Evolutionary conservation across 2,888 invertebrate genomes (phyloP), one percentile per base, ranked within the genome.

Genomic region (Ochropleura plecta): DNA sequence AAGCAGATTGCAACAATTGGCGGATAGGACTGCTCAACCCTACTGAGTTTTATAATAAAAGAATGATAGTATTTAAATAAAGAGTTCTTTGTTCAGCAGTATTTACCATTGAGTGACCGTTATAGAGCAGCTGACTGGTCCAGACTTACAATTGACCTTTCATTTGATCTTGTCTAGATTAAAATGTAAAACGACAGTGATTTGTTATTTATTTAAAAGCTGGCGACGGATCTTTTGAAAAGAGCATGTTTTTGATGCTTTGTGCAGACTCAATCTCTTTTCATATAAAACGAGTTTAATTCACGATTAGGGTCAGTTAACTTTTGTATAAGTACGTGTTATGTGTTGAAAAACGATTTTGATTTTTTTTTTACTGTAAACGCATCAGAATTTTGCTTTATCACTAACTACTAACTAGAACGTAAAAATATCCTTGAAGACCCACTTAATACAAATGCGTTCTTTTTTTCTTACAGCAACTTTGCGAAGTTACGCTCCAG

Each of bases 31-130:
- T 9, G 49, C 18, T 63, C 14, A 12, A 42, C 76, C 65, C 49
- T n/a, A 30, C 8, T 49, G 16, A 20, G 16, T 44, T 18, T 20
- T 51, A 6, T 16, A n/a, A 55, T 44, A 63, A 49, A 75, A 51
- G 16, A 65, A 76, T 14, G 40, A 53, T 46, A 12, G 5, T n/a
- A 14, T 46, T 62, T n/a, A 62, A 20, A 18, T 16, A 42, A 78
- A n/a, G 0, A 44, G 1, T 9, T 44, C 8, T 62, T 53, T 48
- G 30, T 76, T 62, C 60, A 78, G 69, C 51, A n/a, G 16, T 20
- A 70, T 70, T 9, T 49, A 40, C 48, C 14, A 57, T 72, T 64
- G 42, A 73, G 66, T 66, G 30, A 51, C 66, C 44, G 30, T 18
- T 70, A 14, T 65, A 18, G 18, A 74, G 42, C 49, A 55, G 44